Evolutionary conservation across 2,888 invertebrate species (phyloP).

Genomic region (Epinotia bilunana): DNA sequence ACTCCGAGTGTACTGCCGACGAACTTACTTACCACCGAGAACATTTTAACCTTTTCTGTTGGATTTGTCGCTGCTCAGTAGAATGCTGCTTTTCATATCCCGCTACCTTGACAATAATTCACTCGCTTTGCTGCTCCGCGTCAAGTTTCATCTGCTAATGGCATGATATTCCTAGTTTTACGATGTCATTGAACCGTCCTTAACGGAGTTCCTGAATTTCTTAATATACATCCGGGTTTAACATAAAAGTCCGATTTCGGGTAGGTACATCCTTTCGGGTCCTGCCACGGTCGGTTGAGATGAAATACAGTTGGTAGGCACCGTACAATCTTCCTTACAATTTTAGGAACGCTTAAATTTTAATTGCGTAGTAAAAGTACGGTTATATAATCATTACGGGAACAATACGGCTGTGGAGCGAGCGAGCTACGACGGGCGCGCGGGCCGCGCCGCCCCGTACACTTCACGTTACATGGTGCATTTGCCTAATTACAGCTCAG

Average conservation of each 20-base stretch:
- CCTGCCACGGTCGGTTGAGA: slow-evolving; percentile 69
- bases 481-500: slow-evolving; percentile 80
- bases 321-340: slow-evolving; percentile 70
- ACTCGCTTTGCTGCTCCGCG: slow-evolving; percentile 50
- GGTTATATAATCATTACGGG: slow-evolving; percentile 81
- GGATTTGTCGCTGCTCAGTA: slow-evolving; percentile 56
- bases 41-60: slow-evolving; percentile 69
- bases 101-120: slow-evolving; percentile 55
- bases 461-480: slow-evolving; percentile 77
- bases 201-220: slow-evolving; percentile 52
- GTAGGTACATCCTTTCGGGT: slow-evolving; percentile 62
- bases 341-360: slow-evolving; percentile 82
- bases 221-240: slow-evolving; percentile 51
- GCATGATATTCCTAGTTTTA: slow-evolving; percentile 54
- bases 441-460: slow-evolving; percentile 55
- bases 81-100: slow-evolving; percentile 59
- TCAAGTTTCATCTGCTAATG: slow-evolving; percentile 60
- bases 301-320: slow-evolving; percentile 65
- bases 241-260: slow-evolving; percentile 64
- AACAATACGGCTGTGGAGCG: slow-evolving; percentile 69
- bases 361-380: slow-evolving; percentile 82
- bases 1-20: slow-evolving; percentile 61
- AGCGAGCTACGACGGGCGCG: slow-evolving; percentile 51
- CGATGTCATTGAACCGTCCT: slow-evolving; percentile 48
- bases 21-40: slow-evolving; percentile 64